phyloP scores from a whole-genome alignment of 2,888 invertebrate genomes.

The Psylliodes chrysocephalus region DNA sequence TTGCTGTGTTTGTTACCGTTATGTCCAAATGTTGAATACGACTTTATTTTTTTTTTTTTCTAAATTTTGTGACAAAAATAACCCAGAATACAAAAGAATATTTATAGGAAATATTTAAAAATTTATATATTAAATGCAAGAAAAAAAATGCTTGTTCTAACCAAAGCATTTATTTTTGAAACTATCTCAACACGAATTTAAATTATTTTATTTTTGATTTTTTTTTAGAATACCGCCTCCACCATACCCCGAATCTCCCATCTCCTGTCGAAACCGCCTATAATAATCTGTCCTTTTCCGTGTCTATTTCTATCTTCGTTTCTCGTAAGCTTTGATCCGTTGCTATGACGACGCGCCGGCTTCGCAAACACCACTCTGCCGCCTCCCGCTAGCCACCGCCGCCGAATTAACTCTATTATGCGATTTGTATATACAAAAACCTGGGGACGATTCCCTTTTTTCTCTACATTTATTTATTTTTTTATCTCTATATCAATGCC shows the following conservation, averaged over 20 bases:
- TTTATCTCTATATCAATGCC: not conserved
- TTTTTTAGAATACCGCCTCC: constrained; percentile 2
- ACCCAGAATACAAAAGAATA: too few relatives aligned
- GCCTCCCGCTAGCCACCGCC: too few relatives aligned
- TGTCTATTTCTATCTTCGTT: constrained; percentile 14
- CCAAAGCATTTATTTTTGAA: too few relatives aligned
- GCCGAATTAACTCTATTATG: constrained; percentile 38
- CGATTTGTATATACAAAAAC: constrained; percentile 36
- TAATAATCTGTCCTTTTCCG: not conserved
- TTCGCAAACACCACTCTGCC: constrained; percentile 37
- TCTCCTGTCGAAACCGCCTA: not conserved
- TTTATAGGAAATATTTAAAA: too few relatives aligned
- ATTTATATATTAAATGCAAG: too few relatives aligned
- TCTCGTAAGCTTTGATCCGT: constrained; percentile 37
- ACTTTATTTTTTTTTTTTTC: too few relatives aligned
- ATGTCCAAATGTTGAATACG: too few relatives aligned
- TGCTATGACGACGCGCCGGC: constrained; percentile 37
- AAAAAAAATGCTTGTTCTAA: too few relatives aligned
- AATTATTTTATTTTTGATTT: too few relatives aligned
- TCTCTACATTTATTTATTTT: not conserved
- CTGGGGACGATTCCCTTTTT: constrained; percentile 24
- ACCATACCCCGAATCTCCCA: constrained; percentile 4
- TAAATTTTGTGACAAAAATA: too few relatives aligned
- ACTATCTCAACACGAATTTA: too few relatives aligned
- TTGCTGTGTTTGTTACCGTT: too few relatives aligned